A percentile compares a stretch with the other conserved stretches of the same genome.
Evolutionary conservation across 2,888 invertebrate species (phyloP).

Genomic region (Ethmia dodecea): DNA sequence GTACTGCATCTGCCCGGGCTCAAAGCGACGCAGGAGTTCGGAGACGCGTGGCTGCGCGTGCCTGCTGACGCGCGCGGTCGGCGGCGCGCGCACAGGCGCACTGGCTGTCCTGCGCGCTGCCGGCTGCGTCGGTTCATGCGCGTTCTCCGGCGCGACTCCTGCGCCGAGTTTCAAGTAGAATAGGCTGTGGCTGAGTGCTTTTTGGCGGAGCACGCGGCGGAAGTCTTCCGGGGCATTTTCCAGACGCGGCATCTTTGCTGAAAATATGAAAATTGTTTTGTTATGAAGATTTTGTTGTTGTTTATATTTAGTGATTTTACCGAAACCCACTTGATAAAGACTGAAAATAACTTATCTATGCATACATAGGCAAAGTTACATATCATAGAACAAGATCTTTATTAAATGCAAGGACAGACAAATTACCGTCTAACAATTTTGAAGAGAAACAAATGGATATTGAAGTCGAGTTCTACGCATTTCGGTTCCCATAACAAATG

Average conservation of each 20-base stretch:
- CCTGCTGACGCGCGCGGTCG: constrained; percentile 45
- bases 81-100: constrained; percentile 27
- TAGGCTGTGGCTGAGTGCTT: constrained; percentile 68
- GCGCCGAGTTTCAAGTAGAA: constrained; percentile 69
- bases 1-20: constrained; percentile 69
- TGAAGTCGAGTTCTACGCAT: no score
- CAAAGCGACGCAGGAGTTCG: constrained; percentile 61
- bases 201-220: constrained; percentile 67
- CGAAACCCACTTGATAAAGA: no score
- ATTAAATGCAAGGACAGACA: no score
- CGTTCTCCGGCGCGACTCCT: constrained; percentile 39
- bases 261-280: no score
- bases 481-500: no score
- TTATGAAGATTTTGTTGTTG: no score
- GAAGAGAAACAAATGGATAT: no score
- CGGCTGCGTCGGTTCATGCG: constrained; percentile 34
- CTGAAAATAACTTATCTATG: no score
- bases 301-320: no score
- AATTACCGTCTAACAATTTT: no score
- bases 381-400: no score
- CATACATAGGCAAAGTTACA: no score
- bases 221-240: constrained; percentile 63
- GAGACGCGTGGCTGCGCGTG: constrained; percentile 53
- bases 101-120: constrained; percentile 20
- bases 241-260: constrained; percentile 57